phyloP scores from a whole-genome alignment of 2,888 invertebrate species.

The Caenorhabditis sp. region DNA sequence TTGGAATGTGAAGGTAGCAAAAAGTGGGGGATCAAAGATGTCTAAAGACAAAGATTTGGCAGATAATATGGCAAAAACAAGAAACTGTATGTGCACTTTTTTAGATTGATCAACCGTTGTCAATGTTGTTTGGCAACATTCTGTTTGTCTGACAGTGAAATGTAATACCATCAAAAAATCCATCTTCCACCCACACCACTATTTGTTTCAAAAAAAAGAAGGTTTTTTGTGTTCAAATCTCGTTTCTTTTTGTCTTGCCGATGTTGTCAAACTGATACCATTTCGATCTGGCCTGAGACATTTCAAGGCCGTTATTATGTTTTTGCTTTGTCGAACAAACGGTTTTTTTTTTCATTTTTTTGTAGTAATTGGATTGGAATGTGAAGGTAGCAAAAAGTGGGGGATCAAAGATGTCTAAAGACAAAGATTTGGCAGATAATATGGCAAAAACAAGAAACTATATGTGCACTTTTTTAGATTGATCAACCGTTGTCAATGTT shows the following conservation, averaged over 20 bases:
- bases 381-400: not conserved
- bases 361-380: not conserved
- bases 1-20: not conserved
- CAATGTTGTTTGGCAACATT: too few relatives aligned
- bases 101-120: too few relatives aligned
- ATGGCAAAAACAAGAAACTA: too few relatives aligned
- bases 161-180: not conserved
- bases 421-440: not conserved
- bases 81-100: too few relatives aligned
- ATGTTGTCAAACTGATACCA: not conserved
- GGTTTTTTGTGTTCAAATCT: not conserved
- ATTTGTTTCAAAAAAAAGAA: not conserved
- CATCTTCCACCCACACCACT: not conserved
- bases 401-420: not conserved
- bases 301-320: not conserved
- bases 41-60: not conserved
- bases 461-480: too few relatives aligned
- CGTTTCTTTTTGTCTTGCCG: not conserved
- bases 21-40: not conserved
- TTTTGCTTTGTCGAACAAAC: slow-evolving; percentile 1
- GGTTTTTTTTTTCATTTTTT: not conserved
- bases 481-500: too few relatives aligned
- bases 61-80: not conserved
- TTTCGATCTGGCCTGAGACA: not conserved
- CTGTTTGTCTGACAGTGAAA: too few relatives aligned